Evolutionary conservation across 2,797 vertebrate genomes (phyloP).

Genomic region (Macropus fuliginosus): DNA sequence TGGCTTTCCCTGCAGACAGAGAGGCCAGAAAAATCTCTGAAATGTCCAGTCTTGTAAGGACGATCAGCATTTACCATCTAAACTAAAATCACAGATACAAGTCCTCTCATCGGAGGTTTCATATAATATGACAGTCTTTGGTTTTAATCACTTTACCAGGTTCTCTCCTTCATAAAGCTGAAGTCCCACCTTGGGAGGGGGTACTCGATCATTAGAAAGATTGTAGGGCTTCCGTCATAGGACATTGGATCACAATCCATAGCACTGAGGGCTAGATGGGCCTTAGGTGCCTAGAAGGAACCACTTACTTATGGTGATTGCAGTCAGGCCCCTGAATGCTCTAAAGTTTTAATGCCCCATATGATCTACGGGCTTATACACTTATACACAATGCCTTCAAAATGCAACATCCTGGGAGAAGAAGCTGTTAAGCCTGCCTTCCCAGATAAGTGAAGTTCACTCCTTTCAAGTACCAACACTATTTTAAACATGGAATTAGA

Average conservation of each 20-base stretch:
- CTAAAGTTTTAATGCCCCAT: neutral
- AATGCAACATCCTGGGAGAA: neutral
- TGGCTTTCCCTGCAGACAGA: neutral
- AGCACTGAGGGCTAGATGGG: neutral
- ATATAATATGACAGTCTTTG: neutral
- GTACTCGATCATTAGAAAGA: neutral
- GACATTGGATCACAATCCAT: neutral
- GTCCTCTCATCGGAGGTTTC: neutral
- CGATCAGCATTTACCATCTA: neutral
- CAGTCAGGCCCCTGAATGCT: neutral
- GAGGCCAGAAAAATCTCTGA: neutral
- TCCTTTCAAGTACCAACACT: neutral
- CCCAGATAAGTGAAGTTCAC: neutral
- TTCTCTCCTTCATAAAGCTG: neutral
- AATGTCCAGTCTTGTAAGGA: neutral
- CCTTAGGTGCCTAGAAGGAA: neutral
- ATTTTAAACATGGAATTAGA: neutral
- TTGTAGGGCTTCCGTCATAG: neutral
- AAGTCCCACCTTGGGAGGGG: neutral
- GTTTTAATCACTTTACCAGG: neutral
- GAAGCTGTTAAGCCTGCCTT: neutral
- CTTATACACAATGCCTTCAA: neutral
- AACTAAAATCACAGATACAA: neutral
- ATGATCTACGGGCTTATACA: neutral
- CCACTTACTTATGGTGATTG: neutral